phyloP scores from a whole-genome alignment of 2,888 invertebrate species.

The Dorcus parallelipipedus region DNA sequence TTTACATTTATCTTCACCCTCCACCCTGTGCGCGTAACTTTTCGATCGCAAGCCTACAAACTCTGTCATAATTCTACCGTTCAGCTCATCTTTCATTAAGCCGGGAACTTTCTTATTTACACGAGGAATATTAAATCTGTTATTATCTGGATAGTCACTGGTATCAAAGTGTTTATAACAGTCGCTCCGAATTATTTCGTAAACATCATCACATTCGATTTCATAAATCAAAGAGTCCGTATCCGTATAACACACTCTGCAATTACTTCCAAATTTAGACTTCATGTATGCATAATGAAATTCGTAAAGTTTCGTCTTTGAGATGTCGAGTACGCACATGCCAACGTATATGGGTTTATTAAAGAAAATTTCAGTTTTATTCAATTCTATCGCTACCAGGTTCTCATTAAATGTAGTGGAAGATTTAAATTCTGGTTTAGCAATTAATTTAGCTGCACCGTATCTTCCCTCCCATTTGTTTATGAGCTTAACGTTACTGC shows the following conservation, averaged over 20 bases:
- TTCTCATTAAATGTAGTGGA: conserved; percentile 35
- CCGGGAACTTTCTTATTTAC: no score
- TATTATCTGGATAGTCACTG: neutral
- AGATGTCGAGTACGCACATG: conserved; percentile 37
- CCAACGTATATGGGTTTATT: conserved; percentile 41
- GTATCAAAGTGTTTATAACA: neutral
- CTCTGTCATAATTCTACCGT: no score
- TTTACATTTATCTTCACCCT: no score
- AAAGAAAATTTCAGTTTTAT: conserved; percentile 26
- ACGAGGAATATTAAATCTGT: no score
- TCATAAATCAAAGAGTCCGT: neutral
- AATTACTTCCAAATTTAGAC: neutral
- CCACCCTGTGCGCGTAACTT: no score
- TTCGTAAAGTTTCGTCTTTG: conserved; percentile 38
- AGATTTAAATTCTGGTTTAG: conserved; percentile 33
- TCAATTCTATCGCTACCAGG: conserved; percentile 35
- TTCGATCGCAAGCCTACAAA: no score
- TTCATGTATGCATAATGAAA: conserved; percentile 26
- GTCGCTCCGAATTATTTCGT: neutral
- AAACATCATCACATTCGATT: neutral
- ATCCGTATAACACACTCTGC: neutral
- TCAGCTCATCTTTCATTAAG: no score
- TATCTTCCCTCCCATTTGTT: conserved; percentile 27
- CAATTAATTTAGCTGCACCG: conserved; percentile 34
- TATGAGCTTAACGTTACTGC: neutral